Percentiles rank a stretch among this genome's conserved stretches.
Conservation (phyloP, 2,888 invertebrate species). For the Drosophila siamana region DNA sequence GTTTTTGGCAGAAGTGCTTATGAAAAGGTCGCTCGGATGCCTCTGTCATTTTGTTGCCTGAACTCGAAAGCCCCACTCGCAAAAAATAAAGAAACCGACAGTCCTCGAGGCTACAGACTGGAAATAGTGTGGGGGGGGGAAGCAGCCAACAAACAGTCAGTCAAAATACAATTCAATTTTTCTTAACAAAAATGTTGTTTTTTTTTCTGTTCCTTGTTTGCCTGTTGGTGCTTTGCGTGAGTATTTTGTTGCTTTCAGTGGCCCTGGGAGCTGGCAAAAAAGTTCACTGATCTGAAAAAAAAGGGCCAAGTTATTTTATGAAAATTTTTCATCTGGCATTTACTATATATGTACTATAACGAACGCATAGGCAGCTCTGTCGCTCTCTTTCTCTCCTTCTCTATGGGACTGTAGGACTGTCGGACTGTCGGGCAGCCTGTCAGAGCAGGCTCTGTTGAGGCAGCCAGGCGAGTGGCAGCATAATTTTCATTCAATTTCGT, state of each 20-base stretch:
- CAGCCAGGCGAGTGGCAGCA: conserved; percentile 58
- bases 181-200: conserved; percentile 47
- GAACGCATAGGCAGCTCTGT: conserved; percentile 10
- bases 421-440: conserved; percentile 5
- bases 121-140: conserved; percentile 1
- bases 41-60: conserved; percentile 47
- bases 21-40: conserved; percentile 30
- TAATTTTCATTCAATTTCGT: conserved; percentile 80
- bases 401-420: neutral
- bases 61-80: conserved; percentile 20
- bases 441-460: conserved; percentile 10
- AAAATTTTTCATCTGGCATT: conserved; percentile 58
- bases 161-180: conserved; percentile 79
- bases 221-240: neutral
- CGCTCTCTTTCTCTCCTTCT: too few species aligned
- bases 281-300: conserved; percentile 79
- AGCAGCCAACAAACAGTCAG: conserved; percentile 43
- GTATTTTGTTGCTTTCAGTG: conserved; percentile 38
- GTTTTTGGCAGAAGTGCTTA: conserved; percentile 18
- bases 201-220: neutral
- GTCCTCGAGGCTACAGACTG: conserved; percentile 19
- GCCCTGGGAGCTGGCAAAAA: conserved; percentile 32
- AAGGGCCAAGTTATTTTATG: conserved; percentile 78
- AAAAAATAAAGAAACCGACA: conserved; percentile 16
- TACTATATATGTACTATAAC: conserved; percentile 4